Evolutionary conservation across 2,888 invertebrate genomes (phyloP).

Genomic region (Drosophila eohydei): DNA sequence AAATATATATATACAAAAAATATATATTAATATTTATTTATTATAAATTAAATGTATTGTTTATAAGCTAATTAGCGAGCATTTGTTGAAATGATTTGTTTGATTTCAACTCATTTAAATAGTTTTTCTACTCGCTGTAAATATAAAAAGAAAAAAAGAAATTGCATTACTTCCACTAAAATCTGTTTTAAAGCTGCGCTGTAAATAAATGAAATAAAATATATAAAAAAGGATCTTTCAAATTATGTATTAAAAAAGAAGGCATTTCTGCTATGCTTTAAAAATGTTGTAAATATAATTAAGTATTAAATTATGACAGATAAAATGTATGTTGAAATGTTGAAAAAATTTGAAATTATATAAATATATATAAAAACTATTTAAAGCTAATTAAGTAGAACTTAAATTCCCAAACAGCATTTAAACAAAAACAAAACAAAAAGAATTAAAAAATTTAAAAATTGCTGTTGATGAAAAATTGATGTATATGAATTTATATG

Average conservation of each 20-base stretch:
- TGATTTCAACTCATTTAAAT: neutral
- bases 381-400: constrained; percentile 37
- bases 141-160: constrained; percentile 14
- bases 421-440: constrained; percentile 8
- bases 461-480: constrained; percentile 48
- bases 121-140: constrained; percentile 24
- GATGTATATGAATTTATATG: constrained; percentile 18
- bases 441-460: constrained; percentile 3
- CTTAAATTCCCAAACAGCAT: constrained; percentile 39
- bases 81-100: constrained; percentile 20
- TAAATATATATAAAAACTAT: constrained; percentile 43
- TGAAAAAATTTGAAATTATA: constrained; percentile 38
- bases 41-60: constrained; percentile 8
- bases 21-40: neutral
- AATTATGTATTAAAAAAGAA: constrained; percentile 9
- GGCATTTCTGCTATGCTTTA: constrained; percentile 22
- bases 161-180: constrained; percentile 7
- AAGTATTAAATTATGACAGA: constrained; percentile 42
- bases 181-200: constrained; percentile 6
- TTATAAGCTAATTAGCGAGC: constrained; percentile 23
- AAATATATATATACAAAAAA: constrained; percentile 7
- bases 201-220: constrained; percentile 12
- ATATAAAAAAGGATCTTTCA: neutral
- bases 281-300: constrained; percentile 60
- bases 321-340: constrained; percentile 67